phyloP scores from a whole-genome alignment of 2,888 invertebrate species.

The Pseudanteris insignis region DNA sequence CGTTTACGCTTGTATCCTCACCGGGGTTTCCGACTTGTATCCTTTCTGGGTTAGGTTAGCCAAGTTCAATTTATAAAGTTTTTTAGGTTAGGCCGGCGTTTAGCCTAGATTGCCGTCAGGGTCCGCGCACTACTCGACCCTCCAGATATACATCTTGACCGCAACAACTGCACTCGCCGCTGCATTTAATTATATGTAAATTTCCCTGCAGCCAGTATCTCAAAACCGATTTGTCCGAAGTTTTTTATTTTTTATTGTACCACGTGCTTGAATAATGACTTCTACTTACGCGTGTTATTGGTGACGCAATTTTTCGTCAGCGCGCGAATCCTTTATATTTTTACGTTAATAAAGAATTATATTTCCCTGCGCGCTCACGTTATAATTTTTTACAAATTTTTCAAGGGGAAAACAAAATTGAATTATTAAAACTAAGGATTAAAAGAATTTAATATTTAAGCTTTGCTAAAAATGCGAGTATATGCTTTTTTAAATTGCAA shows the following conservation, averaged over 20 bases:
- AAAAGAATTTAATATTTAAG: too few relatives aligned
- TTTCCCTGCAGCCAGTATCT: constrained; percentile 11
- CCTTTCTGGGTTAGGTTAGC: constrained; percentile 40
- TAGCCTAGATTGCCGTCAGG: constrained; percentile 29
- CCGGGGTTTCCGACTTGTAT: constrained; percentile 29
- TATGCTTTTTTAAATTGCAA: too few relatives aligned
- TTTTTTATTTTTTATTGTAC: too few relatives aligned
- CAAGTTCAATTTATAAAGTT: constrained; percentile 43
- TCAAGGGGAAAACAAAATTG: too few relatives aligned
- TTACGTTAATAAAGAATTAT: too few relatives aligned
- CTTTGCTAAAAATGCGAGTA: too few relatives aligned
- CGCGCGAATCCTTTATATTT: too few relatives aligned
- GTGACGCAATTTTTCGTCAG: neutral
- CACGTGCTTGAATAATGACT: neutral
- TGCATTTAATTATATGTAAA: constrained; percentile 30
- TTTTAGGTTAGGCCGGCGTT: constrained; percentile 38
- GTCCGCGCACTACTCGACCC: constrained; percentile 21
- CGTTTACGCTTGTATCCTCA: constrained; percentile 10
- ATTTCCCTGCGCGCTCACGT: too few relatives aligned
- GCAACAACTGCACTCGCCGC: constrained; percentile 17
- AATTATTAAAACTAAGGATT: too few relatives aligned
- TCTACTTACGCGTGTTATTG: neutral
- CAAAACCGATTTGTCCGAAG: constrained; percentile 1
- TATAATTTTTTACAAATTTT: too few relatives aligned
- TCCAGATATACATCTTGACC: constrained; percentile 24